A percentile compares a stretch with the other conserved stretches of the same genome.
Evolutionary conservation across 2,888 invertebrate genomes (phyloP).

Genomic region (Xylophagus ater): DNA sequence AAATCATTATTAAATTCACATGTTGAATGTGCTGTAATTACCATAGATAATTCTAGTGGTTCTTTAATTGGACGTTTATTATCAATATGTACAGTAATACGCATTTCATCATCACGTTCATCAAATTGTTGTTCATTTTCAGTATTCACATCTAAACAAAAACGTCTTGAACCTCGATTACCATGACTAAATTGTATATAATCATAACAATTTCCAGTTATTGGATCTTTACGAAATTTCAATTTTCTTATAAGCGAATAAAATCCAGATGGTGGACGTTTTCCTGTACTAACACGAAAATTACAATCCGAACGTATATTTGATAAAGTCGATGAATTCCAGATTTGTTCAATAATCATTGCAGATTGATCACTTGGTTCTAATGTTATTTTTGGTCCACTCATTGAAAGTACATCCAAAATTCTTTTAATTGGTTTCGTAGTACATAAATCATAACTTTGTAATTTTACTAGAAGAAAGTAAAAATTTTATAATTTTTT

Average conservation of each 20-base stretch:
- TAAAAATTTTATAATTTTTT: no score
- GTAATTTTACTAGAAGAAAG: background rate
- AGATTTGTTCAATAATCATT: slow-evolving; percentile 30
- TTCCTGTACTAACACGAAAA: slow-evolving; percentile 29
- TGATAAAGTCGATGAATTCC: slow-evolving; percentile 30
- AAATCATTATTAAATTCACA: slow-evolving; percentile 28
- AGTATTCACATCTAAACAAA: slow-evolving; percentile 29
- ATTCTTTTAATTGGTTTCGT: slow-evolving; percentile 2
- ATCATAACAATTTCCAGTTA: slow-evolving; percentile 27
- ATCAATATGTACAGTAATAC: slow-evolving; percentile 2
- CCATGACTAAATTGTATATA: slow-evolving; percentile 27
- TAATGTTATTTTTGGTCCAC: slow-evolving; percentile 25
- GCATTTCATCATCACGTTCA: slow-evolving; percentile 1
- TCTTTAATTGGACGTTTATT: slow-evolving; percentile 20
- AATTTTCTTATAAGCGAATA: slow-evolving; percentile 33
- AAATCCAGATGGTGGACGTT: slow-evolving; percentile 28
- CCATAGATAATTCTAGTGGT: slow-evolving; percentile 32
- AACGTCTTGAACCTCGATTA: background rate
- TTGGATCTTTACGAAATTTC: slow-evolving; percentile 30
- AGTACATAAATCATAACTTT: slow-evolving; percentile 4
- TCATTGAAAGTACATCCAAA: background rate
- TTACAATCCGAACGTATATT: slow-evolving; percentile 32
- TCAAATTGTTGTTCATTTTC: slow-evolving; percentile 22
- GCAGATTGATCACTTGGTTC: slow-evolving; percentile 31
- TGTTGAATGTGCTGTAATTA: slow-evolving; percentile 31